phyloP scores from a whole-genome alignment of 2,113 vertebrate species.

The Pseudolaguvia tuberculata region DNA sequence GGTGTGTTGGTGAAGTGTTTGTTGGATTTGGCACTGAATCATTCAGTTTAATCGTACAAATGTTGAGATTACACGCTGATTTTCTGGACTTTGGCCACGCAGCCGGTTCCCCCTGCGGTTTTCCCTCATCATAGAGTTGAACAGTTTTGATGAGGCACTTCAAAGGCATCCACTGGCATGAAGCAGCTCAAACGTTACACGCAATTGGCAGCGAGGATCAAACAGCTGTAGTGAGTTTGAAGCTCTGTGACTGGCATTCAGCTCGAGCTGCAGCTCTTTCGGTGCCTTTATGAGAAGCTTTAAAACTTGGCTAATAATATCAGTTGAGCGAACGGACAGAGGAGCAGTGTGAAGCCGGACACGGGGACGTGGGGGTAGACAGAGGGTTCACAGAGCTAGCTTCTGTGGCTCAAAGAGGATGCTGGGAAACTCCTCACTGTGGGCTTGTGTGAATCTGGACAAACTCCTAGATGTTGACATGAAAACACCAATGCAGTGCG shows the following conservation, averaged over 20 bases:
- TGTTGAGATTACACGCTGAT: neutral
- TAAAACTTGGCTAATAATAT: conserved; percentile 26
- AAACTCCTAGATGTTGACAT: conserved; percentile 16
- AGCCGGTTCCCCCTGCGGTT: neutral
- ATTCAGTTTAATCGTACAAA: neutral
- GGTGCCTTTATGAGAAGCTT: conserved; percentile 26
- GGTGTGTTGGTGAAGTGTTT: neutral
- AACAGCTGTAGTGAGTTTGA: conserved; percentile 28
- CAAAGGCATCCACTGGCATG: conserved; percentile 18
- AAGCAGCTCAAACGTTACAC: conserved; percentile 7
- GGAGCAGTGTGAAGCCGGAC: conserved; percentile 66
- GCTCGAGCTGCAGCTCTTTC: conserved; percentile 19
- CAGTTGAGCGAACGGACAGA: conserved; percentile 26
- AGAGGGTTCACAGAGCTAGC: conserved; percentile 39
- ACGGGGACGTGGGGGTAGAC: conserved; percentile 40
- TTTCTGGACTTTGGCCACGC: neutral
- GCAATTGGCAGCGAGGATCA: conserved; percentile 13
- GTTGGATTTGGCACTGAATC: neutral
- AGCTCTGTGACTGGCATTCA: conserved; percentile 29
- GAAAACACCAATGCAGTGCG: neutral
- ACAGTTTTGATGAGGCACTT: conserved; percentile 20
- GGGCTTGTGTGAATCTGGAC: conserved; percentile 32
- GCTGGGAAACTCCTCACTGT: conserved; percentile 41
- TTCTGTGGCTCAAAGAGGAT: conserved; percentile 40
- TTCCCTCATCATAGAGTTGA: neutral